Percentiles rank a stretch among this genome's conserved stretches.
Conservation (phyloP, 1,140 invertebrate genomes). For the Hycleus phaleratus region DNA sequence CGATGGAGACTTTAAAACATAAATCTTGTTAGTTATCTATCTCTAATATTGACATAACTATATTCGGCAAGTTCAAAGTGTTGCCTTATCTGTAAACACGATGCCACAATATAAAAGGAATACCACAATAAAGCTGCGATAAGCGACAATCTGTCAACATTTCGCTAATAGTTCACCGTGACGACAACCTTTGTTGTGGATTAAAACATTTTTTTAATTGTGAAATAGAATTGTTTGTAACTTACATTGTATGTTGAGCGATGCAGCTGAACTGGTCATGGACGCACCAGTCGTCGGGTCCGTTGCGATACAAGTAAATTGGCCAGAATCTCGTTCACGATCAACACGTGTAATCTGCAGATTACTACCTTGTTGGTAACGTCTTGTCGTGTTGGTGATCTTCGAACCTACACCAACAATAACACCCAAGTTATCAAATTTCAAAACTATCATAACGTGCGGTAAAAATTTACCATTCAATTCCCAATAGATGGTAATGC, state of each 20-base stretch:
- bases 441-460: neutral
- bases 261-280: constrained; percentile 47
- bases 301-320: constrained; percentile 53
- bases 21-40: no score
- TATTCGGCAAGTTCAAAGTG: no score
- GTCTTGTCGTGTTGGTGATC: constrained; percentile 49
- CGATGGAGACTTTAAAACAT: no score
- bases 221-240: constrained; percentile 21
- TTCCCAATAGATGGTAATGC: constrained; percentile 53
- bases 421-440: neutral
- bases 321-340: constrained; percentile 46
- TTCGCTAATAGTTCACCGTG: no score
- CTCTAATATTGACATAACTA: no score
- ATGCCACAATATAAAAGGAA: no score
- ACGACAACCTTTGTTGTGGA: no score
- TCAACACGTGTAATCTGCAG: constrained; percentile 49
- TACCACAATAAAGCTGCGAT: no score
- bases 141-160: no score
- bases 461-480: constrained; percentile 41
- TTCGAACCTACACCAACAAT: constrained; percentile 33
- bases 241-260: constrained; percentile 56
- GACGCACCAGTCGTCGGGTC: constrained; percentile 44
- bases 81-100: no score
- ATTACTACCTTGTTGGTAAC: constrained; percentile 50
- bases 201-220: no score